These are phyloP conservation scores for Drosophila limbata DNA, from an alignment of 2,888 invertebrate species.

Conservation along the genomic window DNA sequence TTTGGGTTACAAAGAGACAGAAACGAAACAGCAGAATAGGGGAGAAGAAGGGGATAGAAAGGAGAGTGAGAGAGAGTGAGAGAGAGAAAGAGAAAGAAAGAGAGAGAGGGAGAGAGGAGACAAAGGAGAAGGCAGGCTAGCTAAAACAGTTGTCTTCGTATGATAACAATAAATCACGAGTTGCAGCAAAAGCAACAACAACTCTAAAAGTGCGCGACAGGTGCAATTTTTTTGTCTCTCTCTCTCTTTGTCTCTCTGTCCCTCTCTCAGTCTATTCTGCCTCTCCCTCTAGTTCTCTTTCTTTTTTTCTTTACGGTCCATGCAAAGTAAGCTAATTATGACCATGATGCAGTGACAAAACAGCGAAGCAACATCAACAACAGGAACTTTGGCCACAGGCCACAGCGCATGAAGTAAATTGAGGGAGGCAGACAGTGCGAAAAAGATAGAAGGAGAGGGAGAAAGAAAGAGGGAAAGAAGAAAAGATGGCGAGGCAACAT, in stretches of 20 bases:
- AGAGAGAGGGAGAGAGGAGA: not conserved
- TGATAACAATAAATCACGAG: conserved; percentile 50
- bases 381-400: conserved; percentile 33
- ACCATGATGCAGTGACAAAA: conserved; percentile 57
- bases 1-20: not conserved
- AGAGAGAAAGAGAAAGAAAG: too few relatives aligned
- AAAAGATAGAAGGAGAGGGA: not conserved
- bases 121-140: not conserved
- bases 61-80: not conserved
- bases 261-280: conserved; percentile 8
- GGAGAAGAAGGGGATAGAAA: not conserved
- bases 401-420: conserved; percentile 15
- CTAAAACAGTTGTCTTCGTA: conserved; percentile 22
- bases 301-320: conserved; percentile 10
- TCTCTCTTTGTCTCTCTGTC: not conserved
- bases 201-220: conserved; percentile 35
- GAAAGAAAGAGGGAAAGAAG: not conserved
- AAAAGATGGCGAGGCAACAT: not conserved
- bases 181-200: conserved; percentile 18
- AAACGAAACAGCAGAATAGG: not conserved
- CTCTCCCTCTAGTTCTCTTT: not conserved
- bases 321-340: conserved; percentile 74
- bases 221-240: conserved; percentile 35
- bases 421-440: conserved; percentile 9
- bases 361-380: conserved; percentile 23